Conservation (phyloP, 2,888 invertebrate genomes). For the Autographa gamma region DNA sequence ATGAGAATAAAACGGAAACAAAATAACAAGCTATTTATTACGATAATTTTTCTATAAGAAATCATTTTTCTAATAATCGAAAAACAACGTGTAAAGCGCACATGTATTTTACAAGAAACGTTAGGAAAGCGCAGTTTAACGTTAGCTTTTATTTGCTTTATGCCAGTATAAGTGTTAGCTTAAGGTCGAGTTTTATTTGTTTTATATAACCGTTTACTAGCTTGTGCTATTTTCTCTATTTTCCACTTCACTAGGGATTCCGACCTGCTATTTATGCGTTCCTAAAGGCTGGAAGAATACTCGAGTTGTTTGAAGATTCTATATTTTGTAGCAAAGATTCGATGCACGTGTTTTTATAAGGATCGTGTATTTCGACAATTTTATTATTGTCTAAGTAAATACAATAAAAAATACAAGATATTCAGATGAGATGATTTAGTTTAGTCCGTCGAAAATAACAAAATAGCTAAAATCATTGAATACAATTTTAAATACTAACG, state of each 20-base stretch:
- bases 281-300: not conserved
- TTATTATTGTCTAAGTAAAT: too few species aligned
- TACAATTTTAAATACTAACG: too few species aligned
- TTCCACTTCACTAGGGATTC: constrained; percentile 17
- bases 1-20: constrained; percentile 5
- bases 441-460: too few species aligned
- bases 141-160: constrained; percentile 41
- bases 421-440: too few species aligned
- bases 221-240: constrained; percentile 28
- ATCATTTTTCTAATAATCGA: constrained; percentile 29
- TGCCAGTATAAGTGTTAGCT: constrained; percentile 39
- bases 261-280: constrained; percentile 22
- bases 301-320: constrained; percentile 8
- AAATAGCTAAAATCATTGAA: too few species aligned
- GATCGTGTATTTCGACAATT: too few species aligned
- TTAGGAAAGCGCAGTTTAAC: constrained; percentile 35
- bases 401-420: too few species aligned
- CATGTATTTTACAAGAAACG: constrained; percentile 32
- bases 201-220: constrained; percentile 27
- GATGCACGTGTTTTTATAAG: not conserved
- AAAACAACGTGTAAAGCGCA: constrained; percentile 9
- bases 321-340: not conserved
- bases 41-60: constrained; percentile 2
- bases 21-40: constrained; percentile 10
- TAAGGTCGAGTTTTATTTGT: constrained; percentile 36